These are phyloP conservation scores for Aplochiton taeniatus DNA, from an alignment of 2,797 vertebrate species.

Conservation along the genomic window DNA sequence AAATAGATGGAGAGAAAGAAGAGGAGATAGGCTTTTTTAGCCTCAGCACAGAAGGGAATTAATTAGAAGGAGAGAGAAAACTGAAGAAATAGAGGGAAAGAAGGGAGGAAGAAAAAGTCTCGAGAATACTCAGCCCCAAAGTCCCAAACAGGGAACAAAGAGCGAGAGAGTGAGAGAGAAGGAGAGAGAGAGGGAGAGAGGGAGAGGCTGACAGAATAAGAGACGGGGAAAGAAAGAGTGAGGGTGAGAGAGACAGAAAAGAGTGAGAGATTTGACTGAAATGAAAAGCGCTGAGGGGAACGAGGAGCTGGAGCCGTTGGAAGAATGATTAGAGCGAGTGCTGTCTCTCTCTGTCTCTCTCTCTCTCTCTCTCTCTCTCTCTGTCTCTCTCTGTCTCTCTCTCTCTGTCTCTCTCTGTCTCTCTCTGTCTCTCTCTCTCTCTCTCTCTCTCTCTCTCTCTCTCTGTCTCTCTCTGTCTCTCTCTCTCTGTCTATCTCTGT, in stretches of 20 bases:
- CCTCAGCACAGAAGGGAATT: conserved; percentile 69
- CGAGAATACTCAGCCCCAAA: conserved; percentile 61
- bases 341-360: conserved; percentile 13
- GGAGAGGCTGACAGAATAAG: background rate
- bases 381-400: background rate
- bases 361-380: background rate
- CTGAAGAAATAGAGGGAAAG: conserved; percentile 5
- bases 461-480: background rate
- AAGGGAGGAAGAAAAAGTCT: conserved; percentile 54
- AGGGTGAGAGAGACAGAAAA: conserved; percentile 12
- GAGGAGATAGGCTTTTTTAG: conserved; percentile 61
- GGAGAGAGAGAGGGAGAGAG: background rate
- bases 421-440: background rate
- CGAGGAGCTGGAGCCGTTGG: conserved; percentile 42
- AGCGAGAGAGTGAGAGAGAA: background rate
- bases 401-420: background rate
- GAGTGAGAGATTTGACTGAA: conserved; percentile 37
- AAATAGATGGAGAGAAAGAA: conserved; percentile 41
- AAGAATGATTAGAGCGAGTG: conserved; percentile 36
- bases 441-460: background rate
- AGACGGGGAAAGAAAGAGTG: background rate
- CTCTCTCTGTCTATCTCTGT: background rate
- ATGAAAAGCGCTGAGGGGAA: conserved; percentile 45
- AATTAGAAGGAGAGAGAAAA: conserved; percentile 63
- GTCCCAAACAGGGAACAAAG: conserved; percentile 43